Conservation (phyloP, 2,888 invertebrate species). For the Drosophila longiperda region DNA sequence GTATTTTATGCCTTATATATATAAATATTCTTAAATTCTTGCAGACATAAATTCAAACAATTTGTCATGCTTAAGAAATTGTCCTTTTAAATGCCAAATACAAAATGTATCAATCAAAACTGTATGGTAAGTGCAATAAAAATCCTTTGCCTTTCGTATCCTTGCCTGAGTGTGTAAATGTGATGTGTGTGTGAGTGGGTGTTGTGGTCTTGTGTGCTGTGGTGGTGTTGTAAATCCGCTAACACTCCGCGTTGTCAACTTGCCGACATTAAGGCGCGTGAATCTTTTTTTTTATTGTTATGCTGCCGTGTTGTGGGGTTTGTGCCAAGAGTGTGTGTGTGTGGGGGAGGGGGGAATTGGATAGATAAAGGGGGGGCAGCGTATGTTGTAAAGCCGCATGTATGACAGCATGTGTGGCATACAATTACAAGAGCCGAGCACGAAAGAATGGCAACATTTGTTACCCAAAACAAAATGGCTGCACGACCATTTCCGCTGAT, state of each 20-base stretch:
- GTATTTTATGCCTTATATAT: not conserved
- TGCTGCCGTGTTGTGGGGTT: conserved; percentile 58
- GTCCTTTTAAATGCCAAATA: conserved; percentile 51
- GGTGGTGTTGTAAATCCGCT: conserved; percentile 67
- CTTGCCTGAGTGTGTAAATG: conserved; percentile 4
- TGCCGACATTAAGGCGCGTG: conserved; percentile 77
- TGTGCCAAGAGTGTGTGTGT: conserved; percentile 6
- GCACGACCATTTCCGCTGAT: conserved; percentile 63
- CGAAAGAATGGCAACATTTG: conserved; percentile 62
- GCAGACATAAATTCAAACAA: conserved; percentile 29
- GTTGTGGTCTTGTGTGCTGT: conserved; percentile 26
- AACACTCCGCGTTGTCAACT: conserved; percentile 79
- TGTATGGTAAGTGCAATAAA: conserved; percentile 57
- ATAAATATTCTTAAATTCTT: conserved; percentile 13
- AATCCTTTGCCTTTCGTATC: conserved; percentile 55
- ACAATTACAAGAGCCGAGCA: conserved; percentile 64
- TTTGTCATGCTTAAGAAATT: conserved; percentile 69
- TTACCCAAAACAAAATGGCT: conserved; percentile 73
- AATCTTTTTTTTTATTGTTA: conserved; percentile 75
- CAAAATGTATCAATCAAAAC: conserved; percentile 76
- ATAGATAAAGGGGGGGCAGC: not conserved
- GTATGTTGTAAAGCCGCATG: conserved; percentile 57
- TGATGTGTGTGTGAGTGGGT: conserved; percentile 14
- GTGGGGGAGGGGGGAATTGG: not conserved
- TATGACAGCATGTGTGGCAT: conserved; percentile 68